Percentiles rank a stretch among this genome's conserved stretches.
Conservation (phyloP, 2,113 vertebrate species). For the Bufo bufo region DNA sequence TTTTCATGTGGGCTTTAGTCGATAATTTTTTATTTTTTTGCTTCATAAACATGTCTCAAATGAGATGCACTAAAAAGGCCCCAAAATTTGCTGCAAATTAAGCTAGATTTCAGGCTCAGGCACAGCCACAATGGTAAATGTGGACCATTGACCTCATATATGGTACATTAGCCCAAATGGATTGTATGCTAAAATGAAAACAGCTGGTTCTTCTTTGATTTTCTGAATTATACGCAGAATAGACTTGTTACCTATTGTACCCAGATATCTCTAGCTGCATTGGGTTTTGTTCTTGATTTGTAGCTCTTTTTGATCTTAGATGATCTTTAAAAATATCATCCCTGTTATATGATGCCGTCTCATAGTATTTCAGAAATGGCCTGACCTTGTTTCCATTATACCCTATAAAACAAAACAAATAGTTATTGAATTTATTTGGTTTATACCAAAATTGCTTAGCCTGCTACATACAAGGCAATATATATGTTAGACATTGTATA, state of each 20-base stretch:
- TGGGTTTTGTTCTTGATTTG: not conserved
- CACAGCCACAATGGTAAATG: too few relatives aligned
- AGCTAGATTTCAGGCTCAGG: too few relatives aligned
- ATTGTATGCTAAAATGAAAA: not conserved
- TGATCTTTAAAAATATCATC: constrained; percentile 4
- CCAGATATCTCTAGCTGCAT: constrained; percentile 16
- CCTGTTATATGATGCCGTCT: constrained; percentile 3
- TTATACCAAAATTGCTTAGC: too few relatives aligned
- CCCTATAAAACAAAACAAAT: not conserved
- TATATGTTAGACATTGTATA: too few relatives aligned
- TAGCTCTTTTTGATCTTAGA: constrained; percentile 26
- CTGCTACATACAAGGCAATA: too few relatives aligned
- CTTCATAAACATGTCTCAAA: too few relatives aligned
- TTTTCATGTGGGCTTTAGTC: too few relatives aligned
- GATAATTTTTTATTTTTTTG: too few relatives aligned
- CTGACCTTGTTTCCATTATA: not conserved
- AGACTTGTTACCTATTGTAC: constrained; percentile 30
- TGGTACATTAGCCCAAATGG: not conserved
- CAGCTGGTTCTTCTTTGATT: not conserved
- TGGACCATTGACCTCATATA: not conserved
- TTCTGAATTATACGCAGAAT: not conserved
- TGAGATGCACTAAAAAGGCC: too few relatives aligned
- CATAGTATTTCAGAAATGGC: constrained; percentile 53
- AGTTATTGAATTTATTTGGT: not conserved
- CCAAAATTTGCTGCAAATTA: too few relatives aligned